Evolutionary conservation across 2,113 vertebrate species (phyloP).

Genomic region (Poicephalus gulielmi): DNA sequence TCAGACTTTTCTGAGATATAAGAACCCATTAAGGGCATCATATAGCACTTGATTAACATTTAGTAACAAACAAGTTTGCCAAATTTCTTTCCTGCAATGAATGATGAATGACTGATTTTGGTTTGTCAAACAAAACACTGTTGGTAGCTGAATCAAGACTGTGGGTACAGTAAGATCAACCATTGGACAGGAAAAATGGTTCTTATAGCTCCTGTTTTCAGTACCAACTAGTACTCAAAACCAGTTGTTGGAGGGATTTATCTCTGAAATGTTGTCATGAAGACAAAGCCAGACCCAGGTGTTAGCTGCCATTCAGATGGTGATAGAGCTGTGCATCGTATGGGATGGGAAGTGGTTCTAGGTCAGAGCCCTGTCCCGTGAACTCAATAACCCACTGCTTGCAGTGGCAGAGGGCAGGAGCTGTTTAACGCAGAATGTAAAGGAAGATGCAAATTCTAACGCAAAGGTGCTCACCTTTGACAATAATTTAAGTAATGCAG

Average conservation of each 20-base stretch:
- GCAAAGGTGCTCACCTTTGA: background rate
- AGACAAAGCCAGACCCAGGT: background rate
- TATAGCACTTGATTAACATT: background rate
- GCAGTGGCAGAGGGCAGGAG: accelerated
- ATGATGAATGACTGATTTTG: background rate
- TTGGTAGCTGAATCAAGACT: background rate
- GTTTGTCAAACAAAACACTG: background rate
- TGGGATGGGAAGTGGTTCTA: background rate
- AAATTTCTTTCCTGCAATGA: background rate
- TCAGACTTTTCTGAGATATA: background rate
- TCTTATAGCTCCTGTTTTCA: background rate
- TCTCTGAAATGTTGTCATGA: background rate
- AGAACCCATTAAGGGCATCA: background rate
- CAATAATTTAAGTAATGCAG: background rate
- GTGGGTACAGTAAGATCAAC: background rate
- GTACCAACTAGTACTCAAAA: background rate
- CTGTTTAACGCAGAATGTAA: background rate
- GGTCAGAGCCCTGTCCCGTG: accelerated
- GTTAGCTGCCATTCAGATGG: background rate
- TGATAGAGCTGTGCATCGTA: background rate
- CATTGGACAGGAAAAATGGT: background rate
- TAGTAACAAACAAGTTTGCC: background rate
- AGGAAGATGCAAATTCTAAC: background rate
- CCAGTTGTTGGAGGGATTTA: background rate
- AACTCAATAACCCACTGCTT: background rate